phyloP scores from a whole-genome alignment of 92 coral and sea anemone species.

The Parazoanthus swiftii region DNA sequence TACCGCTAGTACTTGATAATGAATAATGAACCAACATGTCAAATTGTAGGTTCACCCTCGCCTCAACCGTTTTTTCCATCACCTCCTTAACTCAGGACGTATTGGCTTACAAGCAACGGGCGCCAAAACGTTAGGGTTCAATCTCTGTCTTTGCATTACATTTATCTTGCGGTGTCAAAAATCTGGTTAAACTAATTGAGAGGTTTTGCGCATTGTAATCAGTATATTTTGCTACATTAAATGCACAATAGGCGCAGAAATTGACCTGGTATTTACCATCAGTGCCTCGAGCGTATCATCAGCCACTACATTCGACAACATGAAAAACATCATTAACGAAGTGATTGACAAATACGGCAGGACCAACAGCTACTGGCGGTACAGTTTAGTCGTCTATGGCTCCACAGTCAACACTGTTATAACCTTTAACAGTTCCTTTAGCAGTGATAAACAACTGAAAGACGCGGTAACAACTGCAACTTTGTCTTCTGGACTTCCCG shows the following conservation, averaged over 20 bases:
- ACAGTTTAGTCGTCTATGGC: conserved; percentile 14
- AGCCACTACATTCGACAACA: neutral
- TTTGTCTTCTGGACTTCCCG: neutral
- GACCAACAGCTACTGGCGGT: conserved; percentile 21
- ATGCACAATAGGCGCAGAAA: neutral
- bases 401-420: conserved; percentile 7
- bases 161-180: no score
- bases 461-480: neutral
- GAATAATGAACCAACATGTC: no score
- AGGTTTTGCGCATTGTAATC: no score
- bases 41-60: no score
- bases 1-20: no score
- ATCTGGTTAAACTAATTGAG: no score
- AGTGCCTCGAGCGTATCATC: neutral
- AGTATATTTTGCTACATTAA: neutral
- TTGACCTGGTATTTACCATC: conserved; percentile 24
- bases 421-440: conserved; percentile 13
- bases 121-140: no score
- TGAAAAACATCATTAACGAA: neutral
- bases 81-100: no score
- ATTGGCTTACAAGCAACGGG: no score
- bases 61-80: no score
- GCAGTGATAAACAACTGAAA: conserved; percentile 1
- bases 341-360: conserved; percentile 4
- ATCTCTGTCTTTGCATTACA: no score